phyloP scores from a whole-genome alignment of 2,113 vertebrate genomes.

The Phaethon lepturus region DNA sequence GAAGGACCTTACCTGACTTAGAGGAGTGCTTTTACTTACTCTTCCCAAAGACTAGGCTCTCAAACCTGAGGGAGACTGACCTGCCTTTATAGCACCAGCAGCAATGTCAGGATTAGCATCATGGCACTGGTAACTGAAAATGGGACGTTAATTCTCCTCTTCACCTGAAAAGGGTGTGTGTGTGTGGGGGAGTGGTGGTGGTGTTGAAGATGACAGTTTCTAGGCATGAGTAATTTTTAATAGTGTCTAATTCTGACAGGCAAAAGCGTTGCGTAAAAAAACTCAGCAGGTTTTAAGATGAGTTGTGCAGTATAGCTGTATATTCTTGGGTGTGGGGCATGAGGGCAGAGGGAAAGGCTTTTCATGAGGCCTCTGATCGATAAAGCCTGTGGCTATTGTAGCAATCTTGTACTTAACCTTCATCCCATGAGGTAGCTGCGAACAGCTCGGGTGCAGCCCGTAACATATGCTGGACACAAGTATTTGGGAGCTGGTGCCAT shows the following conservation, averaged over 20 bases:
- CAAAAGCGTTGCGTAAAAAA: background rate
- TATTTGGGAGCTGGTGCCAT: background rate
- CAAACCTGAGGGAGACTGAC: background rate
- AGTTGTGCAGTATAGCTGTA: background rate
- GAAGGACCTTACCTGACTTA: slow-evolving; percentile 35
- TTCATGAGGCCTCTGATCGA: background rate
- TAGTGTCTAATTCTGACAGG: background rate
- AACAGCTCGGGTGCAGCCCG: background rate
- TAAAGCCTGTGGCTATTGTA: background rate
- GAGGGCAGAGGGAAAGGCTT: background rate
- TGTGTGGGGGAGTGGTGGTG: background rate
- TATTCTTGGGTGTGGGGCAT: background rate
- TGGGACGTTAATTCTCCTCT: background rate
- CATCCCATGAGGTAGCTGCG: background rate
- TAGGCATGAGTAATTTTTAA: background rate
- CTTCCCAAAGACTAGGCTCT: slow-evolving; percentile 29
- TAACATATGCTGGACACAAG: background rate
- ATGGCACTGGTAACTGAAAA: background rate
- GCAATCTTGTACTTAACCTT: background rate
- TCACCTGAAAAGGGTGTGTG: background rate
- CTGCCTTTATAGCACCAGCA: background rate
- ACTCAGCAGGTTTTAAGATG: background rate
- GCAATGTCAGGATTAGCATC: background rate
- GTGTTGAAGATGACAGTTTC: background rate
- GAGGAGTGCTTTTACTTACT: slow-evolving; percentile 45